Conservation (phyloP, 2,888 invertebrate species). For the Tetrapedia diversipes region DNA sequence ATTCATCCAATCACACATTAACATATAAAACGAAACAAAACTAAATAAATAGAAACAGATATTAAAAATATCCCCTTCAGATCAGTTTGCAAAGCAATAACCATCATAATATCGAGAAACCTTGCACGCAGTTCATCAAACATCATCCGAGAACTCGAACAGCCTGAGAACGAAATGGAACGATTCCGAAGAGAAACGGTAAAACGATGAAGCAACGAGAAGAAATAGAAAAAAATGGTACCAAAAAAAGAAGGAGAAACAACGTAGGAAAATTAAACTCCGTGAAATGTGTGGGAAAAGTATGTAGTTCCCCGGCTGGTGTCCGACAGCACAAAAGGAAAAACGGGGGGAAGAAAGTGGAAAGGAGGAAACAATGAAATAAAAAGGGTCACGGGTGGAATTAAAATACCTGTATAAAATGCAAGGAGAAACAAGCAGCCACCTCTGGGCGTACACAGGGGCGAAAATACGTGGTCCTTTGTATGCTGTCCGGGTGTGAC, state of each 20-base stretch:
- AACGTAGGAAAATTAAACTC: constrained; percentile 18
- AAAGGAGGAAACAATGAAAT: constrained; percentile 25
- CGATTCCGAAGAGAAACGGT: not conserved
- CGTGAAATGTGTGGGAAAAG: constrained; percentile 2
- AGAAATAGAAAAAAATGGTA: not conserved
- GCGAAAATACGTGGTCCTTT: constrained; percentile 10
- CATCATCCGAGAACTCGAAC: not conserved
- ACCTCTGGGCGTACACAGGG: not conserved
- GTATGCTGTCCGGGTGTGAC: not conserved
- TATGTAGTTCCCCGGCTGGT: constrained; percentile 17
- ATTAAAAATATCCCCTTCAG: not conserved
- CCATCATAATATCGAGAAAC: not conserved
- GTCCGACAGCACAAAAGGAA: not conserved
- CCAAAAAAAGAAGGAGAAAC: not conserved
- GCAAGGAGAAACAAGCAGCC: not conserved
- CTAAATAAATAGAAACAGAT: not conserved
- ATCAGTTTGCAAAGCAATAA: not conserved
- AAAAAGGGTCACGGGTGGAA: constrained; percentile 13
- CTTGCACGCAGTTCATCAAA: not conserved
- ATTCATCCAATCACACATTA: no score
- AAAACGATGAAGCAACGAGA: not conserved
- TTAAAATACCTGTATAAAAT: constrained; percentile 29
- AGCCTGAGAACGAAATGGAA: not conserved
- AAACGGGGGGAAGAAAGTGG: not conserved
- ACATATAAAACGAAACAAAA: not conserved